Evolutionary conservation across 2,888 invertebrate genomes (phyloP), one percentile per base, ranked within the genome.

Genomic region (Zhengitettix transpicula): DNA sequence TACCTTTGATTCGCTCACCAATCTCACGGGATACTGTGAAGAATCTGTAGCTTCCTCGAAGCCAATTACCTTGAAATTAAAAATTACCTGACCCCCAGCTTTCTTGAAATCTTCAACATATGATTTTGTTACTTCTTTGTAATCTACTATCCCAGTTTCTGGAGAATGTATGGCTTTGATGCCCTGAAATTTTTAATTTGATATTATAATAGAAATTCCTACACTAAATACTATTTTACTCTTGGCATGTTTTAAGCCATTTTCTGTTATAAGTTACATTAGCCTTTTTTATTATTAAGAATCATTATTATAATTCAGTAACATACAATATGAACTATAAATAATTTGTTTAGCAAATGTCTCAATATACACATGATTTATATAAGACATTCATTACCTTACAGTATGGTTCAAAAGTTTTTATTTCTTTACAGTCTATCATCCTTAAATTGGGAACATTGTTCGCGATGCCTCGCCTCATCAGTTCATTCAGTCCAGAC

Each of bases 71-170:
- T 89, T 80, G 72, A 86, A 95, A 68, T 88, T 81, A 1, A 87
- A 75, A 69, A 79, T 81, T 58, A 91, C 80, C 52, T 81, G 73
- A 7, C 98, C 98, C 52, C 94, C 92, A 66, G 71, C 71, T 58
- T 80, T 71, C 67, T 79, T 74, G 71, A 99, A 95, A 69, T 96
- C 91, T 64, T 82, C 73, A 0, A 85, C 93, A 74, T 89, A 97
- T 57, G 83, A 78, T 62, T 81, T 73, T 1, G 95, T 90, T 0
- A 99, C 96, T 56, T 81, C 68, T 9, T 77, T 85, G 85, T 88
- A 99, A 72, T 94, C 90, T 0, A 98, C 90, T 67, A 99, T 97
- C 17, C 98, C 98, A 0, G 99, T 99, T 69, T 95, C 84, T 0
- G 99, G 99, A 10, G 97, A 98, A 86, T 93, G 94, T 28, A 99